Base-by-base conservation (phyloP, 2,797 vertebrate genomes). In the Tympanoctomys barrerae region DNA sequence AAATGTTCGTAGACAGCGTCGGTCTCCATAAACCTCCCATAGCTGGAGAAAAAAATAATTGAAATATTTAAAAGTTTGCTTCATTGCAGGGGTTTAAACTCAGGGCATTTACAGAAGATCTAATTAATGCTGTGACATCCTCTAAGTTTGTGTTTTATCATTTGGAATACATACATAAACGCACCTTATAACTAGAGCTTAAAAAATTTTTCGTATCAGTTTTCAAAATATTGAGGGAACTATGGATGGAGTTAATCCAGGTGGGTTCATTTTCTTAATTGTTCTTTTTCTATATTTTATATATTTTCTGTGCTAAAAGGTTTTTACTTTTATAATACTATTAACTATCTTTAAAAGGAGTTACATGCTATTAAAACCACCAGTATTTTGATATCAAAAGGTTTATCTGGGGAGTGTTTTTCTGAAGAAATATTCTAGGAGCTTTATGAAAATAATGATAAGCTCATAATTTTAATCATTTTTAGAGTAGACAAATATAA, bases 1-100 rank as follows among this genome's bases (percentile, higher is more conserved):
- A 98, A 99, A 99, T 0, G 99, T 99, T 94, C 99, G 98, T 87
- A 99, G 98, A 94, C 99, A 99, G 98, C 99, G 99, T 97, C 99
- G 98, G 83, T 99, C 99, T 33, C 98, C 98, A 83, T 99, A 99
- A 36, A 99, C 99, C 95, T 99, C 99, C 99, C 99, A 99, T 0
- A 99, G 97, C 99, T 99, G 91, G 68, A 62, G 36, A 42, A 33
- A 96, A 77, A 79, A 79, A 79, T 5, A 57, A 70, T 33, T 87
- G 19, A 93, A 64, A 52, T 89, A 52, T 64, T 96, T 54, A 79
- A 79, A 86, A 42, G 33, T 61, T 90, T 42, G 62, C 64, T 64
- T 57, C 9, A 49, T 62, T 31, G 1, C 46, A 62, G 28, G 39
- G 36, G 59, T 71, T 5, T n/a, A 33, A 87, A 62, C 31, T 26